A percentile compares a stretch with the other conserved stretches of the same genome.
phyloP scores from a whole-genome alignment of 1,140 invertebrate genomes.

The Episyrphus balteatus region DNA sequence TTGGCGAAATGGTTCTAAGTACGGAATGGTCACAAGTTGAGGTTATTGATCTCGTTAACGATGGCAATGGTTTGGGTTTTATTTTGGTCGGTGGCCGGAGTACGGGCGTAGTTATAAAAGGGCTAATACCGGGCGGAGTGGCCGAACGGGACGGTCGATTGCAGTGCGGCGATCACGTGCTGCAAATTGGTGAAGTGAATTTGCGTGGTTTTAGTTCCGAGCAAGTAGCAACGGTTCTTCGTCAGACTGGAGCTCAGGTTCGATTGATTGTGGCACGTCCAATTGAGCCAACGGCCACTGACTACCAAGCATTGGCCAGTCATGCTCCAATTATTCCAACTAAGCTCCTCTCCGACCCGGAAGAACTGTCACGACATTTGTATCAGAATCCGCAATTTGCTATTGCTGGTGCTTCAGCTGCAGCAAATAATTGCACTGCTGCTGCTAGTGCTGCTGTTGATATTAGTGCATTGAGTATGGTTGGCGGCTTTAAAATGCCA shows the following conservation, averaged over 20 bases:
- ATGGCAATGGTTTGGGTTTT: conserved; percentile 69
- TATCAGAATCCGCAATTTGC: conserved; percentile 44
- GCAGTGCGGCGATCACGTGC: conserved; percentile 84
- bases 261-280: conserved; percentile 82
- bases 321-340: conserved; percentile 70
- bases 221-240: conserved; percentile 82
- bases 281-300: conserved; percentile 59
- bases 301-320: conserved; percentile 48
- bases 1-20: conserved; percentile 53
- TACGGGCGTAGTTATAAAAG: conserved; percentile 92
- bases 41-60: conserved; percentile 78
- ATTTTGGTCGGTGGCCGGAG: conserved; percentile 90
- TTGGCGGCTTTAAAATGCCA: neutral
- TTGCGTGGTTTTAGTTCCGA: conserved; percentile 84
- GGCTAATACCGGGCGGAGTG: conserved; percentile 80
- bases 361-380: conserved; percentile 67
- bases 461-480: neutral
- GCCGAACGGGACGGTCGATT: conserved; percentile 82
- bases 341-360: conserved; percentile 67
- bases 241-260: conserved; percentile 76
- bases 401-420: conserved; percentile 15
- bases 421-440: conserved; percentile 8
- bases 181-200: conserved; percentile 89
- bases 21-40: conserved; percentile 89
- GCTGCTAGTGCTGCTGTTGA: conserved; percentile 11